Evolutionary conservation across 30 jellyfish, hydroid and myxozoan genomes (phyloP), one percentile per base, ranked within the genome.

Genomic region (Aurelia coerulea): DNA sequence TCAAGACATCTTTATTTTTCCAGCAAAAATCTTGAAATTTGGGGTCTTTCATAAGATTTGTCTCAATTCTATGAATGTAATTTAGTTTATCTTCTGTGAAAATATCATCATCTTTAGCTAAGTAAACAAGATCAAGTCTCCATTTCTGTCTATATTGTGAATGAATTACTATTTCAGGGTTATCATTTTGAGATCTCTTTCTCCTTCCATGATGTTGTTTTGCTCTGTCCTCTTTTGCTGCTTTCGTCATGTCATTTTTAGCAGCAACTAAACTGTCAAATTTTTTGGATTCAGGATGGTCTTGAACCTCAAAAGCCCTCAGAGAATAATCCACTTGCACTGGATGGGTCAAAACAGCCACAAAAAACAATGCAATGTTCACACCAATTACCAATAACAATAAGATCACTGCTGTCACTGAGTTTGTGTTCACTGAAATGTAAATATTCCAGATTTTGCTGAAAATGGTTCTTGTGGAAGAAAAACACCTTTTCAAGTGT

Each of bases 261-360:
- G 88, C 90, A 53, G 96, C 96, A 65, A 86, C 65, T 37, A 86
- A 50, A 15, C 86, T 68, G 35, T 86, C 96, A 18, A 73, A 42
- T 39, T 65, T 58, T 62, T 35, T 77, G 54, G 96, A 86, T 23
- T 62, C 96, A 34, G 58, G 79, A 50, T 86, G 96, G 31, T 73
- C 88, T 4, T 89, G 89, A 49, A 86, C 96, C 65, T 86, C 96
- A 59, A 86, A 86, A 29, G 96, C 96, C 23, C 84, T 73, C 81
- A 86, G 53, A 18, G 96, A 86, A 68, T 58, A 86, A 62, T 86
- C 96, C n/a, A 86, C 70, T 67, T 77, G 89, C 2, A 86, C 96
- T 18, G 96, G 96, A 53, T 86, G 88, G 9, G 83, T 73, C 31
- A 86, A 15, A n/a, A 86, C 90, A 41, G 96, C 88, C 34, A 86